Conservation (phyloP, 2,113 vertebrate species). For the Engystomops pustulosus region DNA sequence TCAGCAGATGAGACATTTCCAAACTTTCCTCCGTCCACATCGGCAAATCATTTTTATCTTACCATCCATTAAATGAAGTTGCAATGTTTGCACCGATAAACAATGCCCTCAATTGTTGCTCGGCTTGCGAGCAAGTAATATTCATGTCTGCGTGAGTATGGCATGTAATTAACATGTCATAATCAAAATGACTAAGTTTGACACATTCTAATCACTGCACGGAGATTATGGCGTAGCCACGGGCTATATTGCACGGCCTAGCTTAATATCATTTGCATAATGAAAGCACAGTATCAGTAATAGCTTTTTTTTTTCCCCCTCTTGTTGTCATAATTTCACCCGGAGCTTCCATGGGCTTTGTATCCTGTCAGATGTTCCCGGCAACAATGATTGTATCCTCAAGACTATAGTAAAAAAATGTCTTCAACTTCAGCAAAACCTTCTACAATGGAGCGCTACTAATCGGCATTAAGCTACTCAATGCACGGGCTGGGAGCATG, state of each 20-base stretch:
- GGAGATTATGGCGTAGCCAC: slow-evolving; percentile 95
- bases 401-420: slow-evolving; percentile 19
- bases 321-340: slow-evolving; percentile 99
- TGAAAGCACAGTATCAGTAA: slow-evolving; percentile 98
- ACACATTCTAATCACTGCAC: slow-evolving; percentile 98
- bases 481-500: background rate
- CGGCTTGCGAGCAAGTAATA: slow-evolving; percentile 87
- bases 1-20: background rate
- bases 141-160: slow-evolving; percentile 93
- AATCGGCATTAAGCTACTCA: background rate
- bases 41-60: slow-evolving; percentile 68
- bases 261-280: slow-evolving; percentile 99
- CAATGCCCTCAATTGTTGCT: slow-evolving; percentile 80
- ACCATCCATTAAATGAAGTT: slow-evolving; percentile 71
- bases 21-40: slow-evolving; percentile 33
- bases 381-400: slow-evolving; percentile 40
- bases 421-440: background rate
- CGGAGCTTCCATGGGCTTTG: slow-evolving; percentile 90
- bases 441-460: background rate
- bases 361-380: slow-evolving; percentile 84
- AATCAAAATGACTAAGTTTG: slow-evolving; percentile 99
- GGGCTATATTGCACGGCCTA: slow-evolving; percentile 87
- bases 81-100: slow-evolving; percentile 60
- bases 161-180: slow-evolving; percentile 99
- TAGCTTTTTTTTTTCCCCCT: slow-evolving; percentile 94